Base-by-base conservation (phyloP, 1,140 invertebrate genomes). In the Pseudomyrmex concolor region DNA sequence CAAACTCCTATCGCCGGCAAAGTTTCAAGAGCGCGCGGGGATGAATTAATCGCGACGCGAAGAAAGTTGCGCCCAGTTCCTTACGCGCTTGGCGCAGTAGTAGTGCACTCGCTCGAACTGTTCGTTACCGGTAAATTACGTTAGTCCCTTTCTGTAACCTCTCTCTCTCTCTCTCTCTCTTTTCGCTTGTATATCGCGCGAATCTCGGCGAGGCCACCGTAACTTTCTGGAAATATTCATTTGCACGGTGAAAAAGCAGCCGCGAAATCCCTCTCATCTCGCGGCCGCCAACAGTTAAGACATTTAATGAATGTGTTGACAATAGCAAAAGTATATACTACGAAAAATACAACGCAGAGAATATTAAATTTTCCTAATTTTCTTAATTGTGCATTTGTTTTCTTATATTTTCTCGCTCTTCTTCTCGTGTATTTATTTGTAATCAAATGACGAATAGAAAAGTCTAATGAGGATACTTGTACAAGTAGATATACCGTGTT, bases 1-100 rank as follows among this genome's bases (percentile, higher is more conserved):
- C 76, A 80, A 80, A 71, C 66, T 80, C 76, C 67, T 54, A 80
- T 80, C 66, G 76, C 55, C 76, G 54, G 15, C 54, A 0, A 80
- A 80, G 66, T 80, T 80, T 59, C 45, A 78, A 57, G 54, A 78
- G 64, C 57, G 50, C 17, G 9, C 34, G 63, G 19, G 76, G 76
- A 70, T 80, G 76, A 80, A 80, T 80, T 80, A 80, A 80, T 71
- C 66, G 66, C 66, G 66, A 70, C 76, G 66, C n/a, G 66, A 80
- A 71, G 66, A 80, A 80, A 70, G 66, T 80, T 80, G 66, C 66
- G 22, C 76, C 66, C 76, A 13, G 63, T 71, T 76, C 63, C 59
- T 34, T 55, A 59, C 71, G 60, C 66, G 64, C 76, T 43, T 59
- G 48, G 73, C 48, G 66, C 66, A 80, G 22, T 80, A 80, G 59